Evolutionary conservation across 2,113 vertebrate species (phyloP).

Genomic region (Paracanthobrama guichenoti): DNA sequence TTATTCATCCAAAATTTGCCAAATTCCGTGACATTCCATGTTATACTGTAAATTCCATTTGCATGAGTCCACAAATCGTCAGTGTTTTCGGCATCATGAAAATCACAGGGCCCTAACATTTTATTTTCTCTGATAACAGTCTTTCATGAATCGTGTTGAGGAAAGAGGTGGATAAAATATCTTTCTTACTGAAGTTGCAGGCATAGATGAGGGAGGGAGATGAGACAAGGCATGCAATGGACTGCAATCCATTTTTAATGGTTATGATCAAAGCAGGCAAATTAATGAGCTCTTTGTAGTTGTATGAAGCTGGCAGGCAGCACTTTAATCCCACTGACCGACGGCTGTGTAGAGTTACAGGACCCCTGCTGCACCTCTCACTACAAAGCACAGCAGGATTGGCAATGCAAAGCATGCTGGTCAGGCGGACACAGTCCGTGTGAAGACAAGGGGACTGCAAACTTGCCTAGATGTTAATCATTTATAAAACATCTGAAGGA

Average conservation of each 20-base stretch:
- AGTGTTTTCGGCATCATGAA: not conserved
- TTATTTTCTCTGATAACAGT: not conserved
- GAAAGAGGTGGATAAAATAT: not conserved
- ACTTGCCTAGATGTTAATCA: not conserved
- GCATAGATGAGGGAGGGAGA: not conserved
- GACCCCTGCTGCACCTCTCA: not conserved
- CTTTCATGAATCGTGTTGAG: not conserved
- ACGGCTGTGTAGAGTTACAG: not conserved
- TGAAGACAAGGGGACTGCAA: not conserved
- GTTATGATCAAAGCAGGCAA: conserved; percentile 46
- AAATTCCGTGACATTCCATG: not conserved
- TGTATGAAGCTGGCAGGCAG: conserved; percentile 34
- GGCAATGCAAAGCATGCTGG: conserved; percentile 15
- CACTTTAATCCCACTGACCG: conserved; percentile 27
- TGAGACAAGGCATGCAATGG: not conserved
- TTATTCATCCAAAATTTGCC: not conserved
- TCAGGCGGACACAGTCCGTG: not conserved
- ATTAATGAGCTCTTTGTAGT: conserved; percentile 41
- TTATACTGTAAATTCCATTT: not conserved
- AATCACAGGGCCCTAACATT: not conserved
- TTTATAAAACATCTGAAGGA: not conserved
- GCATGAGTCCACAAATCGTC: not conserved
- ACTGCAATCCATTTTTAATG: conserved; percentile 47
- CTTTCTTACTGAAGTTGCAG: not conserved
- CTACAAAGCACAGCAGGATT: not conserved